Conservation (phyloP, 2,888 invertebrate genomes). For the Spodoptera exigua region DNA sequence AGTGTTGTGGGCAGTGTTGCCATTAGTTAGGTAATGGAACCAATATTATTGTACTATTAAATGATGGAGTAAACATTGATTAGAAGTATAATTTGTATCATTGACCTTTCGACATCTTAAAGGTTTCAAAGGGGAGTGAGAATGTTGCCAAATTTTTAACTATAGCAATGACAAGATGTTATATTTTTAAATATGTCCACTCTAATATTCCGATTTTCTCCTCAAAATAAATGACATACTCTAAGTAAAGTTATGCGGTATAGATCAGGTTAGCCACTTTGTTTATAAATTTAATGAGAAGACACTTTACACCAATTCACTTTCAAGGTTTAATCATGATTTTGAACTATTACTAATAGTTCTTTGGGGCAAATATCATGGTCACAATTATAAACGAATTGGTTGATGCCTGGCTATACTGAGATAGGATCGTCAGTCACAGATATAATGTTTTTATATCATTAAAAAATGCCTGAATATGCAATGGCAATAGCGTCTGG, state of each 20-base stretch:
- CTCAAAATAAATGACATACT: conserved; percentile 43
- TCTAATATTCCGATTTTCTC: conserved; percentile 51
- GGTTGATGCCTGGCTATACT: conserved; percentile 13
- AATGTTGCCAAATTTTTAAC: conserved; percentile 78
- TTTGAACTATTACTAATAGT: background rate
- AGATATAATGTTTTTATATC: conserved; percentile 36
- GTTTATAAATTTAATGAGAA: conserved; percentile 3
- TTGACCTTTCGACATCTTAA: conserved; percentile 50
- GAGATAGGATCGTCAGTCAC: conserved; percentile 28
- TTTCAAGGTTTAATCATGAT: no score
- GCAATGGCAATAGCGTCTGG: conserved; percentile 20
- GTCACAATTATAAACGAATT: background rate
- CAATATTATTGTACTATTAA: conserved; percentile 55
- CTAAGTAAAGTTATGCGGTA: conserved; percentile 25
- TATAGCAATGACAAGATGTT: conserved; percentile 61
- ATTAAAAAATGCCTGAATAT: conserved; percentile 21
- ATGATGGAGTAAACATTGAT: conserved; percentile 54
- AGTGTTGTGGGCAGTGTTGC: conserved; percentile 63
- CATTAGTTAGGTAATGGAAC: conserved; percentile 67
- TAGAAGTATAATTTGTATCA: conserved; percentile 50
- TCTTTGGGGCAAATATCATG: background rate
- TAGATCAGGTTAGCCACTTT: conserved; percentile 1
- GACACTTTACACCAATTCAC: background rate
- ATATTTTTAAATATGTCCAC: conserved; percentile 68
- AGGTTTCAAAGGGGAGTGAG: conserved; percentile 58